Conservation (phyloP, 2,797 vertebrate species). For the Falco cherrug region DNA sequence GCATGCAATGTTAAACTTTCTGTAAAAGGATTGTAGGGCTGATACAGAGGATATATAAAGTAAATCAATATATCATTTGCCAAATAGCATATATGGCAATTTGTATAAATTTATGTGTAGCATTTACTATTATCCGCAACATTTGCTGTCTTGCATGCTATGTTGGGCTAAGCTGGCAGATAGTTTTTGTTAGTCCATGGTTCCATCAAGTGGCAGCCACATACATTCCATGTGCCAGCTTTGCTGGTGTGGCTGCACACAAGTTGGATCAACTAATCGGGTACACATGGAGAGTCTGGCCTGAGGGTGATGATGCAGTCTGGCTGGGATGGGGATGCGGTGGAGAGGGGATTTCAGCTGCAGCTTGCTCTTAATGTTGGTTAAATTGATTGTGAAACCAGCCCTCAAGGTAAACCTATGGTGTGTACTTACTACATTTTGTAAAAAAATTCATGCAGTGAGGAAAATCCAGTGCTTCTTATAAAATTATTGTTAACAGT, state of each 20-base stretch:
- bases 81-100: background rate
- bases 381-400: conserved; percentile 14
- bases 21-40: background rate
- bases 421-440: background rate
- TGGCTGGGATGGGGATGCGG: background rate
- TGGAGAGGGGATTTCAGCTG: background rate
- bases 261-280: background rate
- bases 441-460: background rate
- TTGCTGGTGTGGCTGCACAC: background rate
- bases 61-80: background rate
- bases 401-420: background rate
- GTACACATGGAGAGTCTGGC: background rate
- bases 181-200: background rate
- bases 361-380: background rate
- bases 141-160: background rate
- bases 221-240: background rate
- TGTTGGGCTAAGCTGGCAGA: background rate
- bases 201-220: background rate
- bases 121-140: background rate
- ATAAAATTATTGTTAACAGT: background rate
- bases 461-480: background rate
- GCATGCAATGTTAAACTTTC: background rate
- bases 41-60: background rate
- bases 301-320: background rate
- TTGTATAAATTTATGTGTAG: background rate